These are phyloP conservation scores for Glaucomys volans DNA, from an alignment of 2,113 vertebrate species.

Conservation along the genomic window DNA sequence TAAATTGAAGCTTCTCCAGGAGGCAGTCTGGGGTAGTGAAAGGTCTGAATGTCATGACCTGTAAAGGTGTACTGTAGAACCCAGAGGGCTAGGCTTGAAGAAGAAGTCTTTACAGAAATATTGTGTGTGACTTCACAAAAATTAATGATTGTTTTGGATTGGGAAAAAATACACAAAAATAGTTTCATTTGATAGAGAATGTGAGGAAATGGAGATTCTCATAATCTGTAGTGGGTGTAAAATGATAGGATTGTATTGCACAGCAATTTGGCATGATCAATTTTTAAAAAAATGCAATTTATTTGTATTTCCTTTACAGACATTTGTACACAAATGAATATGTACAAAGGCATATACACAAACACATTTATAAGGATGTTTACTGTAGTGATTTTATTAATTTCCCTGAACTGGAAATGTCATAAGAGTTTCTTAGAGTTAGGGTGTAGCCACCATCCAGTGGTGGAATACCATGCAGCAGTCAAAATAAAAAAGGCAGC, in stretches of 20 bases:
- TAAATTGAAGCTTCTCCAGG: constrained; percentile 3
- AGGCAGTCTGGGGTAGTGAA: not conserved
- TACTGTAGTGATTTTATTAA: constrained; percentile 41
- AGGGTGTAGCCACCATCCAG: not conserved
- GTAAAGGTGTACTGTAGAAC: not conserved
- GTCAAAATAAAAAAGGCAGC: not conserved
- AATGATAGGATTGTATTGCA: not conserved
- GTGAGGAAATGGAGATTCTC: constrained; percentile 3
- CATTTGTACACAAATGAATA: not conserved
- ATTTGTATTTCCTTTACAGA: not conserved
- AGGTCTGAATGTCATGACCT: not conserved
- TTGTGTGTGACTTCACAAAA: constrained; percentile 9
- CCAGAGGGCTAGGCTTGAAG: not conserved
- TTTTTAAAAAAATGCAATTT: not conserved
- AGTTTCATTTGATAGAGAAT: not conserved
- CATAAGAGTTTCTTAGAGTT: not conserved
- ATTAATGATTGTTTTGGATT: not conserved
- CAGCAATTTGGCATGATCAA: not conserved
- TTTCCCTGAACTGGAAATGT: not conserved
- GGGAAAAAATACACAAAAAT: not conserved
- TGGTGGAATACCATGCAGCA: not conserved
- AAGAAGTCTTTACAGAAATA: not conserved
- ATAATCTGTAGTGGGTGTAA: not conserved
- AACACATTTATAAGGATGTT: not conserved
- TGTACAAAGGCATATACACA: not conserved